Evolutionary conservation across 1,140 invertebrate species (phyloP).

Genomic region (Camponotus vicinus): DNA sequence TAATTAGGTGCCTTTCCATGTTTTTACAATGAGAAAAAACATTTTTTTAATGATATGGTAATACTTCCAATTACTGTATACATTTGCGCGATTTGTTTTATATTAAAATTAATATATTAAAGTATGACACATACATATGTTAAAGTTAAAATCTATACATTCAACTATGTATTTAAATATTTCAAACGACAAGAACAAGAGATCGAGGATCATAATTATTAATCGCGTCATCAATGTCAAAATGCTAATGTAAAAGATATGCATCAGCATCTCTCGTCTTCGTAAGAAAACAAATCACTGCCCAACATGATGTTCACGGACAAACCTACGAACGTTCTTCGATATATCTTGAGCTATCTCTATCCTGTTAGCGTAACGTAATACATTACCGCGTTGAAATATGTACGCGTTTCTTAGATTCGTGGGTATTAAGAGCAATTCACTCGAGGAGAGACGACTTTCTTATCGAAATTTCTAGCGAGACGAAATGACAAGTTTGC

Average conservation of each 20-base stretch:
- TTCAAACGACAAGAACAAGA: background rate
- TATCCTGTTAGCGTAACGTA: slow-evolving; percentile 38
- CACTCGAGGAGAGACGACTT: slow-evolving; percentile 28
- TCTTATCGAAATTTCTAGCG: slow-evolving; percentile 46
- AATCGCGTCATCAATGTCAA: slow-evolving; percentile 3
- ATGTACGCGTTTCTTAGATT: slow-evolving; percentile 34
- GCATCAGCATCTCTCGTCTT: slow-evolving; percentile 6
- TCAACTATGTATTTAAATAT: background rate
- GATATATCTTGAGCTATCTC: slow-evolving; percentile 28
- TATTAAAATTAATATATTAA: background rate
- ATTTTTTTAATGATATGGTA: slow-evolving; percentile 18
- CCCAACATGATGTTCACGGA: slow-evolving; percentile 42
- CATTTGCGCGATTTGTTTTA: background rate
- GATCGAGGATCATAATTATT: slow-evolving; percentile 1
- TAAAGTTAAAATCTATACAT: background rate
- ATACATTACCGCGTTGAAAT: slow-evolving; percentile 59
- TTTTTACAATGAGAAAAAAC: background rate
- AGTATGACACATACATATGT: background rate
- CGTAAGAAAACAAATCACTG: slow-evolving; percentile 61
- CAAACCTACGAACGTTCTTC: slow-evolving; percentile 72
- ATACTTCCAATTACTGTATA: slow-evolving; percentile 1
- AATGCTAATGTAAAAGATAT: slow-evolving; percentile 24
- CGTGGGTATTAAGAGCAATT: slow-evolving; percentile 34
- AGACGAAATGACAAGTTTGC: slow-evolving; percentile 27
- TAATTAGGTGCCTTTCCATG: slow-evolving; percentile 43